Evolutionary conservation across 2,113 vertebrate genomes (phyloP), one percentile per base, ranked within the genome.

Genomic region (Toxotes jaculatrix): DNA sequence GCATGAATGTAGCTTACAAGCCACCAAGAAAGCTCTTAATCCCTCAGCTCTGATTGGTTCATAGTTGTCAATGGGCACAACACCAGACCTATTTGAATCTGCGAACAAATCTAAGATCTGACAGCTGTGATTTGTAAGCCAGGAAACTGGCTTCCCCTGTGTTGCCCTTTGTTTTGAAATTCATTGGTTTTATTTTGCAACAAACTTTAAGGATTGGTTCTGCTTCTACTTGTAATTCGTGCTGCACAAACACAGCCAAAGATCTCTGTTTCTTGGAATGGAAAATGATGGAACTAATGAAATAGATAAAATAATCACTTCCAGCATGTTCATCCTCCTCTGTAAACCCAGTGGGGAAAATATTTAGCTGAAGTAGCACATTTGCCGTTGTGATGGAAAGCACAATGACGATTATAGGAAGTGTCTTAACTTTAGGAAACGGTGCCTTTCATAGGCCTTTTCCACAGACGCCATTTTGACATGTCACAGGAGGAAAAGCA

Each of bases 271-370:
- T 70, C 12, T 57, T 64, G 10, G 43, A 74, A 73, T 68, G 47
- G 21, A 55, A 67, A 68, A 68, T 34, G 3, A 36, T 60, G 16
- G 6, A 60, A 45, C 31, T 40, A 65, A 70, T 27, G 0, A 69
- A 27, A 47, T 31, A 5, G 38, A 80, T 66, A 45, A 13, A 57
- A 71, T 60, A 64, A 72, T 72, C 13, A 65, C 16, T 36, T 45
- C 57, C 47, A 57, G 42, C n/a, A 40, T 11, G 10, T 51, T 43
- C 23, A 27, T 49, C 47, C 16, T 68, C 21, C 11, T 55, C 23
- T 56, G 3, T 42, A 13, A 59, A 72, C n/a, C 12, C 60, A 66
- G 3, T 4, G 5, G 5, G 82, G 40, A 56, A 49, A 36, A 5
- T 11, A 23, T 14, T 45, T 12, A 47, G 55, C 53, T 60, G 9